A percentile compares a stretch with the other conserved stretches of the same genome.
phyloP scores from a whole-genome alignment of 2,113 vertebrate species.

The Acanthochromis polyacanthus region DNA sequence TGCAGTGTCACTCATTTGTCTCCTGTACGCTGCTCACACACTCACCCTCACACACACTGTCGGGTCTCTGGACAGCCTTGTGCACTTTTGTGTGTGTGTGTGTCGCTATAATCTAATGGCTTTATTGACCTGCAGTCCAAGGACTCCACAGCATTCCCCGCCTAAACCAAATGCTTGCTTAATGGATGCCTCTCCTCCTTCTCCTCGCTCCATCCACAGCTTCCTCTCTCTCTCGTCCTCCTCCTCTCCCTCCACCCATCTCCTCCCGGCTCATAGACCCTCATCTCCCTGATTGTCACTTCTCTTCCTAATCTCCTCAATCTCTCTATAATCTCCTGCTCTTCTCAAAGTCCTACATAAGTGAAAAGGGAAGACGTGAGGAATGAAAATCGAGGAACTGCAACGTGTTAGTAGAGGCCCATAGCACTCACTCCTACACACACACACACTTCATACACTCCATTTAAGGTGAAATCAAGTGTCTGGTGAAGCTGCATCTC shows the following conservation, averaged over 20 bases:
- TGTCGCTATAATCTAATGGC: constrained; percentile 63
- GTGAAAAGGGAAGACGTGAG: constrained; percentile 25
- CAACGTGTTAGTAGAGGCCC: neutral
- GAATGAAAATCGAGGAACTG: constrained; percentile 16
- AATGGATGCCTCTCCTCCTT: constrained; percentile 27
- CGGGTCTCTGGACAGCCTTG: constrained; percentile 24
- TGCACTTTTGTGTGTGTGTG: constrained; percentile 30
- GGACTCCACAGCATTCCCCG: constrained; percentile 41
- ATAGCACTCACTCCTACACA: constrained; percentile 16
- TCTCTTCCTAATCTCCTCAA: constrained; percentile 44
- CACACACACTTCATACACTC: neutral
- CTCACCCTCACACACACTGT: constrained; percentile 27
- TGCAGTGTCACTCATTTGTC: constrained; percentile 67
- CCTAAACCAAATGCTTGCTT: constrained; percentile 41
- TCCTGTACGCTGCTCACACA: constrained; percentile 6
- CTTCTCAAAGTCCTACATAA: constrained; percentile 29
- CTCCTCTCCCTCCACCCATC: neutral
- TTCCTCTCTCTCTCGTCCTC: neutral
- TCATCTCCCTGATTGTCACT: constrained; percentile 30
- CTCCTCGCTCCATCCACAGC: constrained; percentile 23
- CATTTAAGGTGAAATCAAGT: constrained; percentile 43
- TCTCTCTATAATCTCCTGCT: constrained; percentile 42
- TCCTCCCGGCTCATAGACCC: constrained; percentile 13
- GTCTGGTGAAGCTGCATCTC: constrained; percentile 8
- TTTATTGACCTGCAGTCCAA: constrained; percentile 72